These are phyloP conservation scores for Dasysyrphus tricinctus DNA, from an alignment of 2,888 invertebrate species.

Conservation along the genomic window DNA sequence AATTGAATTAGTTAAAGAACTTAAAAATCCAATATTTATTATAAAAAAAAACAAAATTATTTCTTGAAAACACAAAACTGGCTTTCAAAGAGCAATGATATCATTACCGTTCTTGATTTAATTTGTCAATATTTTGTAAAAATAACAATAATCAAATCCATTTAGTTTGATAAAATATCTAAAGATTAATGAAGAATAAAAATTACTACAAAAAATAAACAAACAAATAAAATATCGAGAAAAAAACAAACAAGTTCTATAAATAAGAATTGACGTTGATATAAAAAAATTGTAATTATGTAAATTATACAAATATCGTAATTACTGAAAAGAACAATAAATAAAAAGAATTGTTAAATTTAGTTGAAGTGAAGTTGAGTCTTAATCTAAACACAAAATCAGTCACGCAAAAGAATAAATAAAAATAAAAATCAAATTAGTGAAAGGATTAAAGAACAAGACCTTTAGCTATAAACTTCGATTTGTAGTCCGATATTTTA, in stretches of 20 bases:
- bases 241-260: background rate
- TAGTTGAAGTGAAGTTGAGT: background rate
- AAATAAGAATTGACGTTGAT: background rate
- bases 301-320: conserved; percentile 8
- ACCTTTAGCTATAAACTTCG: conserved; percentile 1
- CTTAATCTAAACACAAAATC: conserved; percentile 2
- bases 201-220: background rate
- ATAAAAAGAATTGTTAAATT: background rate
- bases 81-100: background rate
- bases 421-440: background rate
- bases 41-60: background rate
- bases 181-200: background rate
- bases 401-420: conserved; percentile 16
- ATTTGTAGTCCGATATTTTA: conserved; percentile 2
- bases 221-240: background rate
- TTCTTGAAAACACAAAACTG: background rate
- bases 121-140: background rate
- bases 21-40: background rate
- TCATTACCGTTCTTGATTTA: background rate
- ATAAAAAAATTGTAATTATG: conserved; percentile 1
- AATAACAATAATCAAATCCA: background rate
- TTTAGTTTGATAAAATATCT: background rate
- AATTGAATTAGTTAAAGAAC: background rate
- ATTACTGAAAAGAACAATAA: background rate
- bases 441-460: background rate